These are phyloP conservation scores for Drosophila sturtevanti DNA, from an alignment of 1,140 invertebrate genomes.

Conservation along the genomic window DNA sequence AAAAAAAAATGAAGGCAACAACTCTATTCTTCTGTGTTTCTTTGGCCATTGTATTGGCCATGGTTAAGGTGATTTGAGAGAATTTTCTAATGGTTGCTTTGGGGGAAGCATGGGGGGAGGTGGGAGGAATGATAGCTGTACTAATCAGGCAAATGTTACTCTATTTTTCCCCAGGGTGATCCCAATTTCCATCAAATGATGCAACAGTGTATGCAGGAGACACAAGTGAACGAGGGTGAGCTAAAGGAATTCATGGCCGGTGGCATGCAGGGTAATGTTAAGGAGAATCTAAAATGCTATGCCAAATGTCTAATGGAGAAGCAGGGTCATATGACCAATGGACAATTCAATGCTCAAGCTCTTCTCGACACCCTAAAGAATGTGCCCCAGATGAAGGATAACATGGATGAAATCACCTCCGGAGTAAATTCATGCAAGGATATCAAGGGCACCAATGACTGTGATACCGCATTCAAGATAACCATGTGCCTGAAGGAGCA, in stretches of 20 bases:
- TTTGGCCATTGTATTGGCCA: conserved; percentile 37
- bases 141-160: conserved; percentile 1
- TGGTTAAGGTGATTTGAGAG: conserved; percentile 50
- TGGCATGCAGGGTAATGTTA: conserved; percentile 50
- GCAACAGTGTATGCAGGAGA: conserved; percentile 66
- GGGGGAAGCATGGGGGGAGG: too few species aligned
- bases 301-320: conserved; percentile 76
- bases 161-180: conserved; percentile 31
- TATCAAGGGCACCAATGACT: conserved; percentile 65
- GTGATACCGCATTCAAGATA: conserved; percentile 71
- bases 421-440: conserved; percentile 65
- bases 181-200: conserved; percentile 60
- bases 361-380: conserved; percentile 46
- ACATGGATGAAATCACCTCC: conserved; percentile 56
- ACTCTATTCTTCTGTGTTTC: conserved; percentile 41
- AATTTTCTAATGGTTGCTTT: too few species aligned
- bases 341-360: conserved; percentile 60
- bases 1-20: conserved; percentile 54
- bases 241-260: conserved; percentile 59
- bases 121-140: too few species aligned
- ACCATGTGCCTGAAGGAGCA: conserved; percentile 72
- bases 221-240: conserved; percentile 56
- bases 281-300: conserved; percentile 68
- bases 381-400: conserved; percentile 57
- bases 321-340: conserved; percentile 61